These are phyloP conservation scores for Meloidogyne exigua DNA, from an alignment of 1,140 invertebrate genomes.

Conservation along the genomic window DNA sequence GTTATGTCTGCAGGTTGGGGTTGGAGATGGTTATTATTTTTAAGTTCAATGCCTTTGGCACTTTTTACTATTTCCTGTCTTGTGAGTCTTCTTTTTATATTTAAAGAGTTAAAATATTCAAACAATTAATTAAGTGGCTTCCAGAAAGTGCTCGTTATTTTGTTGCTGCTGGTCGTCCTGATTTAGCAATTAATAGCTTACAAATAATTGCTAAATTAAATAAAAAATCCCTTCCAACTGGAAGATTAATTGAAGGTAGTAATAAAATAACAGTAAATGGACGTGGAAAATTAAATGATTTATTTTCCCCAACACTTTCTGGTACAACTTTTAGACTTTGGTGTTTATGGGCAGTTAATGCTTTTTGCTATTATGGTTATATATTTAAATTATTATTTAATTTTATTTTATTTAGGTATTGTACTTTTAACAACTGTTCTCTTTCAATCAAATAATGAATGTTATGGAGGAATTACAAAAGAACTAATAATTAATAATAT, in stretches of 20 bases:
- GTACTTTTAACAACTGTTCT: conserved; percentile 91
- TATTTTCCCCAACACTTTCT: conserved; percentile 69
- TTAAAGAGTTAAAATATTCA: neutral
- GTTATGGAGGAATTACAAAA: no score
- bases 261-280: conserved; percentile 57
- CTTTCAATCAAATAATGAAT: conserved; percentile 72
- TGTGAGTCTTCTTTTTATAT: conserved; percentile 64
- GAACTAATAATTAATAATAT: no score
- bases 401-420: conserved; percentile 64
- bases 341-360: conserved; percentile 90
- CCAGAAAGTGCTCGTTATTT: conserved; percentile 87
- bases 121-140: conserved; percentile 73
- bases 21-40: conserved; percentile 82
- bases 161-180: conserved; percentile 78
- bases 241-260: conserved; percentile 82
- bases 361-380: conserved; percentile 90
- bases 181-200: conserved; percentile 80
- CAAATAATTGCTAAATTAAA: conserved; percentile 83
- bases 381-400: neutral
- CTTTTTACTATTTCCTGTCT: conserved; percentile 71
- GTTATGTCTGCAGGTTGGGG: conserved; percentile 83
- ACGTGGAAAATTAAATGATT: conserved; percentile 52
- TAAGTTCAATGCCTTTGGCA: conserved; percentile 82
- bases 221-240: conserved; percentile 81
- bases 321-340: conserved; percentile 74